These are phyloP conservation scores for Macrobrachium rosenbergii DNA, from an alignment of 1,140 invertebrate species.

Conservation along the genomic window DNA sequence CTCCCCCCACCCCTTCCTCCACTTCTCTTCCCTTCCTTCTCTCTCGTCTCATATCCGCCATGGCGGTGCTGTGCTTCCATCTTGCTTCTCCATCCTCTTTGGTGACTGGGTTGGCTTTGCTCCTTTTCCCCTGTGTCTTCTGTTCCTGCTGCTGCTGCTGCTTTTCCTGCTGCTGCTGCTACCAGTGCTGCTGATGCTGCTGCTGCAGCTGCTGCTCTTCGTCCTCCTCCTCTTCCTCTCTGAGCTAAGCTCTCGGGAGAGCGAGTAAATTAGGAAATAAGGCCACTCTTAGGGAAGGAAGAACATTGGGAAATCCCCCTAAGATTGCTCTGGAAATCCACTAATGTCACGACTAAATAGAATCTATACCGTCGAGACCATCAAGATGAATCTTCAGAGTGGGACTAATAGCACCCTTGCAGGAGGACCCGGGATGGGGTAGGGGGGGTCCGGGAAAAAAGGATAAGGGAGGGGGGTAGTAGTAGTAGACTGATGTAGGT, in stretches of 20 bases:
- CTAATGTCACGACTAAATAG: conserved; percentile 52
- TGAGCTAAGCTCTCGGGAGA: conserved; percentile 43
- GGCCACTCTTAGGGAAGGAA: conserved; percentile 41
- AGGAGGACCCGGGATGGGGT: neutral
- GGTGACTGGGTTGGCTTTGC: too few species aligned
- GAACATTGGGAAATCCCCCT: conserved; percentile 53
- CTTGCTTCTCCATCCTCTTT: too few species aligned
- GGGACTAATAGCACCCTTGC: conserved; percentile 29
- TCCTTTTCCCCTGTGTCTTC: too few species aligned
- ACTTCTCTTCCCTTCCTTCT: neutral
- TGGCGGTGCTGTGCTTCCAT: too few species aligned
- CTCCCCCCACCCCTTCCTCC: neutral
- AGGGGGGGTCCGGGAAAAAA: neutral
- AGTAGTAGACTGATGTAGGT: too few species aligned
- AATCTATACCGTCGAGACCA: conserved; percentile 35
- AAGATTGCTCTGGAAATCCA: conserved; percentile 56
- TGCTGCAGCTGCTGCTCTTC: neutral
- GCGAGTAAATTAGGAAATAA: conserved; percentile 56
- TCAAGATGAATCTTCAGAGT: conserved; percentile 45
- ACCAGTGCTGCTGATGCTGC: too few species aligned
- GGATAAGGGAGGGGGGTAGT: neutral
- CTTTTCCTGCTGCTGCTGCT: too few species aligned
- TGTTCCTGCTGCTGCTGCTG: too few species aligned
- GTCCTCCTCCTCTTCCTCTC: neutral
- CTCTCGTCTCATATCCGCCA: too few species aligned